A percentile compares a stretch with the other conserved stretches of the same genome.
Conservation (phyloP, 2,797 vertebrate species). For the Acanthurus lineatus region DNA sequence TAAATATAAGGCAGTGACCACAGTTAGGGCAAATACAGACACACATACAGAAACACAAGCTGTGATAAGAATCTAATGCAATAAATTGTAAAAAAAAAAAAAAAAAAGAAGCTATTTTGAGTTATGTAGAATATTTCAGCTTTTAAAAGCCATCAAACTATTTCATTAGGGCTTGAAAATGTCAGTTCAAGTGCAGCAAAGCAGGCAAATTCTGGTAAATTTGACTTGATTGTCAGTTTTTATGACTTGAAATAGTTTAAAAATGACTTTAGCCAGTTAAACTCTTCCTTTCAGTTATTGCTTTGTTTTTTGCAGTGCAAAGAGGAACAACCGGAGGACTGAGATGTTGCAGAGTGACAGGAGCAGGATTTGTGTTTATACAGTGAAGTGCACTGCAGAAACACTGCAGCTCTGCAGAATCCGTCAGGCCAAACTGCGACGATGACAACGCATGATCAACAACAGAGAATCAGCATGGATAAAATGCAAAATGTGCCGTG, state of each 20-base stretch:
- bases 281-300: background rate
- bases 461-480: constrained; percentile 27
- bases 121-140: background rate
- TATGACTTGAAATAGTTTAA: background rate
- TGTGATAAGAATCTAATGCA: background rate
- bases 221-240: background rate
- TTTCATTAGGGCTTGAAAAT: background rate
- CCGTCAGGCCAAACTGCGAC: background rate
- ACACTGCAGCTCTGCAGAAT: constrained; percentile 37
- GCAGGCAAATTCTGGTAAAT: background rate
- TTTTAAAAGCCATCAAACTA: background rate
- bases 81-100: background rate
- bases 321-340: background rate
- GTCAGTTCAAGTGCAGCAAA: background rate
- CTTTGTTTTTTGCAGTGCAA: background rate
- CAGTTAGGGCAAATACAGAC: background rate
- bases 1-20: constrained; percentile 1
- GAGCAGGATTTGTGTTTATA: constrained; percentile 46
- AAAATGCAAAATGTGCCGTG: constrained; percentile 16
- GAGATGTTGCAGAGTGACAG: constrained; percentile 34
- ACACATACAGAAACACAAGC: background rate
- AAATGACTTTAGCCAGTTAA: background rate
- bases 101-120: background rate
- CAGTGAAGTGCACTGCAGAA: background rate
- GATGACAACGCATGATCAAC: constrained; percentile 28